phyloP scores from a whole-genome alignment of 2,113 vertebrate species.

The Desmodus rotundus region DNA sequence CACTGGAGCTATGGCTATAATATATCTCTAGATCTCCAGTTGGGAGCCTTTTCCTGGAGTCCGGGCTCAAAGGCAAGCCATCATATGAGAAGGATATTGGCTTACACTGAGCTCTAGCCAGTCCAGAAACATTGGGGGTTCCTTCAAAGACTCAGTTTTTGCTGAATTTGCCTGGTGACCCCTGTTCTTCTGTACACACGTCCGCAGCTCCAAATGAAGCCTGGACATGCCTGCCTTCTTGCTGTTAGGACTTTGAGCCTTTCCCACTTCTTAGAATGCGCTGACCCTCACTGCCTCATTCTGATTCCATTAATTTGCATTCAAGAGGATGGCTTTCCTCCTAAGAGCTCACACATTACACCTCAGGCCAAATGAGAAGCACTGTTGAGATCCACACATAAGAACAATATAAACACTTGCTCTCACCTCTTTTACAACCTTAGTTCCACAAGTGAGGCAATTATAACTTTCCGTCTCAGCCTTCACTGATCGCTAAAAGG shows the following conservation, averaged over 20 bases:
- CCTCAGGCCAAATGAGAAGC: not conserved
- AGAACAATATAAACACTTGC: not conserved
- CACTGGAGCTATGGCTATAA: rapidly evolving
- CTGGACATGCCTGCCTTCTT: not conserved
- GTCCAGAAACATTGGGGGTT: not conserved
- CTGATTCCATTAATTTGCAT: not conserved
- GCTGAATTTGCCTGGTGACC: not conserved
- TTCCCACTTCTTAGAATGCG: not conserved
- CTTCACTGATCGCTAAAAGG: not conserved
- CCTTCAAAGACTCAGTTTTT: not conserved
- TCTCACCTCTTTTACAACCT: not conserved
- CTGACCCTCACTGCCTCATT: not conserved
- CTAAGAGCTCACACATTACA: not conserved
- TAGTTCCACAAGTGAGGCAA: not conserved
- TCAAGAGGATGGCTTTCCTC: not conserved
- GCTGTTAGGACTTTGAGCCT: not conserved
- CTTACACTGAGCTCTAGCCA: not conserved
- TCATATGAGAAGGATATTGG: not conserved
- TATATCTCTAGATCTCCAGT: not conserved
- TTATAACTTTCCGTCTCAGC: not conserved
- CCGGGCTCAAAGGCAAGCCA: not conserved
- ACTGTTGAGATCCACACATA: not conserved
- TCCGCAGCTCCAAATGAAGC: not conserved
- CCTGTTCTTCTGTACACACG: not conserved
- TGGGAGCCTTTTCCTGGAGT: not conserved